Evolutionary conservation across 2,888 invertebrate genomes (phyloP).

Genomic region (Rosalia funebris): DNA sequence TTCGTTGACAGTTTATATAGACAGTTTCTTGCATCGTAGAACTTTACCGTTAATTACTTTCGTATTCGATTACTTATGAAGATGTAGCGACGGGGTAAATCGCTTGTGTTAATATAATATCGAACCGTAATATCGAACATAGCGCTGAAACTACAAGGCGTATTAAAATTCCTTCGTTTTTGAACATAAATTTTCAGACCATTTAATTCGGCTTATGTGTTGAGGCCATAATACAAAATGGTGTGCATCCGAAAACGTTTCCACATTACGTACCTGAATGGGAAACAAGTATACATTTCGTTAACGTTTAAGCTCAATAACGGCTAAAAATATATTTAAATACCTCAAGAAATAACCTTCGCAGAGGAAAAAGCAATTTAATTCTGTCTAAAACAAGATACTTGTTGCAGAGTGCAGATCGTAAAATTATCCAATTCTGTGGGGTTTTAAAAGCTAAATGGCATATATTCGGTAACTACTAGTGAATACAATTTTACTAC

Average conservation of each 20-base stretch:
- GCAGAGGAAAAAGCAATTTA: constrained; percentile 32
- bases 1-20: no score
- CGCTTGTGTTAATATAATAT: no score
- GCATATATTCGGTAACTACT: constrained; percentile 5
- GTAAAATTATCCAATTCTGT: constrained; percentile 27
- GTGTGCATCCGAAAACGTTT: constrained; percentile 15
- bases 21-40: no score
- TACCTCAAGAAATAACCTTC: constrained; percentile 24
- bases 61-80: no score
- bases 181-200: constrained; percentile 15
- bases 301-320: constrained; percentile 24
- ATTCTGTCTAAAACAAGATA: constrained; percentile 39
- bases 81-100: no score
- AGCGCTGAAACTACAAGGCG: constrained; percentile 2
- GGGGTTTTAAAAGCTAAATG: constrained; percentile 4
- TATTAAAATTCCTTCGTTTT: constrained; percentile 19
- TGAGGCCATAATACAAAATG: constrained; percentile 7
- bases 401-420: constrained; percentile 38
- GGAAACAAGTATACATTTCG: constrained; percentile 12
- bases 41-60: no score
- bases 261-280: constrained; percentile 9
- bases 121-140: background rate
- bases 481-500: constrained; percentile 6
- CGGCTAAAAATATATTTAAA: constrained; percentile 27
- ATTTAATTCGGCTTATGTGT: constrained; percentile 20